Evolutionary conservation across 1,140 invertebrate genomes (phyloP).

Genomic region (Lasioglossum albipes): DNA sequence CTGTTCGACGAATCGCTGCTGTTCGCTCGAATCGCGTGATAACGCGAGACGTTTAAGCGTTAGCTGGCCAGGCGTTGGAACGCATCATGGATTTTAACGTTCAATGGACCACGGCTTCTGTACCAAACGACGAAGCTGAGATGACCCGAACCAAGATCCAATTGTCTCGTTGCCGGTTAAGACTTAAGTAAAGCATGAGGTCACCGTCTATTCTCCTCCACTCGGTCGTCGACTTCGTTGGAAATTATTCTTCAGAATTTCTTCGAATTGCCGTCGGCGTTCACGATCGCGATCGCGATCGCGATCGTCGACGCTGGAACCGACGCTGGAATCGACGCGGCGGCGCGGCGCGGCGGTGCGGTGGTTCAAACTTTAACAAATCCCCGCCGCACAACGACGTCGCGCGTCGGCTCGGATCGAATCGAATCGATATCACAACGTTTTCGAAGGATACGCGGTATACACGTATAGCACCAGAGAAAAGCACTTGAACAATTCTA

Average conservation of each 20-base stretch:
- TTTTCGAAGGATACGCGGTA: neutral
- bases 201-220: conserved; percentile 69
- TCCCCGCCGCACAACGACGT: no score
- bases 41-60: neutral
- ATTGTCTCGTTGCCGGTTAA: conserved; percentile 66
- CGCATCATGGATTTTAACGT: conserved; percentile 5
- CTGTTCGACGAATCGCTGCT: neutral
- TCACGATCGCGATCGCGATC: neutral
- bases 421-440: conserved; percentile 25
- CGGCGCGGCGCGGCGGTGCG: neutral
- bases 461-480: conserved; percentile 13
- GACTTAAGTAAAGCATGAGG: conserved; percentile 71
- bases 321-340: neutral
- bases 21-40: neutral
- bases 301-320: neutral
- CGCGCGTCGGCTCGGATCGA: no score
- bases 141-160: conserved; percentile 64
- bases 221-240: conserved; percentile 69
- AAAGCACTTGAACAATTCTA: conserved; percentile 10
- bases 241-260: conserved; percentile 48
- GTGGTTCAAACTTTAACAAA: neutral
- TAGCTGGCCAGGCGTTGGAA: neutral
- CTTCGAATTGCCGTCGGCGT: neutral
- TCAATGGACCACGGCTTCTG: conserved; percentile 23
- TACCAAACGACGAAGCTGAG: conserved; percentile 56